These are phyloP conservation scores for Diadromus collaris DNA, from an alignment of 2,888 invertebrate species.

Conservation along the genomic window DNA sequence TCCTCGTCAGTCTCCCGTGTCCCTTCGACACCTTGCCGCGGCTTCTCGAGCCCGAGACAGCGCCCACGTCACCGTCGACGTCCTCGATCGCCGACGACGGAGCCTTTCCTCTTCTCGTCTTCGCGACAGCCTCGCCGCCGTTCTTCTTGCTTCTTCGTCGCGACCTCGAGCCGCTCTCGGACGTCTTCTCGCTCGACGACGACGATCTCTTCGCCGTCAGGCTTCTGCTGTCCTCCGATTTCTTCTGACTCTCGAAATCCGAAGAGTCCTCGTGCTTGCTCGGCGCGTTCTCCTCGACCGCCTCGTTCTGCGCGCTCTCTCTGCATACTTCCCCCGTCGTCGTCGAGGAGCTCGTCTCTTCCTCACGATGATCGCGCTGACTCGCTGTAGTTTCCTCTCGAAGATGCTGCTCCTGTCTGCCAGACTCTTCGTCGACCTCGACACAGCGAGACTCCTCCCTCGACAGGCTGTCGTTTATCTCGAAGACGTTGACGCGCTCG, in stretches of 20 bases:
- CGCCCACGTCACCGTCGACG: slow-evolving; percentile 20
- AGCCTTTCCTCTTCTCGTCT: slow-evolving; percentile 58
- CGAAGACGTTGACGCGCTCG: slow-evolving; percentile 17
- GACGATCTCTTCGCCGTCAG: slow-evolving; percentile 73
- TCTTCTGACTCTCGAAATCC: slow-evolving; percentile 60
- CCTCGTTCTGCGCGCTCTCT: slow-evolving; percentile 19
- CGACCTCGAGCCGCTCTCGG: slow-evolving; percentile 62
- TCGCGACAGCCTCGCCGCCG: slow-evolving; percentile 51
- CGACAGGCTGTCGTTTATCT: slow-evolving; percentile 1
- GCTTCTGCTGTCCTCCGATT: slow-evolving; percentile 72
- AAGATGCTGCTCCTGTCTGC: background rate
- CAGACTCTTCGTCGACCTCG: slow-evolving; percentile 24
- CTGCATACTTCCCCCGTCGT: background rate
- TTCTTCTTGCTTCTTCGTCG: slow-evolving; percentile 72
- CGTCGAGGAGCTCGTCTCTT: slow-evolving; percentile 5
- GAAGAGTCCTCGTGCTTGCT: slow-evolving; percentile 54
- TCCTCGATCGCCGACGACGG: slow-evolving; percentile 20
- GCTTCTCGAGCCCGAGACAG: slow-evolving; percentile 35
- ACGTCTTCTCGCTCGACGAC: slow-evolving; percentile 12
- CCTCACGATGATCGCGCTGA: background rate
- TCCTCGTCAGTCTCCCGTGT: slow-evolving; percentile 75
- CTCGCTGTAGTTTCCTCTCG: background rate
- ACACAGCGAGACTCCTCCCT: slow-evolving; percentile 30
- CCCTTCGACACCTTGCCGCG: slow-evolving; percentile 62
- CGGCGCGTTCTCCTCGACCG: slow-evolving; percentile 23